Evolutionary conservation across 2,888 invertebrate species (phyloP), one percentile per base, ranked within the genome.

Genomic region (Theretra japonica): DNA sequence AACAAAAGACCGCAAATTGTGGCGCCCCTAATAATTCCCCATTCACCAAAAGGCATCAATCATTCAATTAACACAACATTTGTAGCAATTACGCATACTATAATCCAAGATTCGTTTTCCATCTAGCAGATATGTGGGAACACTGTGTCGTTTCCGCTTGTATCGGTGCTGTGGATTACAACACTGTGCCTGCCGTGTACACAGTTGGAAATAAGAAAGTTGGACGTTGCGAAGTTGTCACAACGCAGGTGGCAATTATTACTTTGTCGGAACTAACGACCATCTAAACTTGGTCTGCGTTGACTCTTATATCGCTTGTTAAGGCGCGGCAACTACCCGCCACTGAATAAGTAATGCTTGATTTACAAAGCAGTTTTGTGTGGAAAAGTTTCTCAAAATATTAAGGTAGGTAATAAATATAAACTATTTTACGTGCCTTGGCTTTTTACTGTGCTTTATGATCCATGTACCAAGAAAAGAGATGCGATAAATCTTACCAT

Each of bases 161-260:
- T 30, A 73, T 65, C n/a, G 17, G 17, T 17, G 17, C 65, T 65
- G 48, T 17, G 23, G 17, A 41, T 30, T 17, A 17, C 56, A 25
- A 75, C 77, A 76, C 79, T 50, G 80, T 76, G 77, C 65, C 50
- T 7, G 2, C 73, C 62, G 73, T 71, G 70, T 50, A 68, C 70
- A 57, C 65, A 4, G 19, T 5, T 33, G 68, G 73, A 72, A 30
- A 71, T 19, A 68, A 73, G 79, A 80, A 83, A 89, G 85, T 90
- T 87, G 82, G 79, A 78, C 80, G 65, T 80, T 80, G 79, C 84
- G 82, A 90, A 89, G 87, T 89, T 88, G 76, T 80, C 79, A 79
- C 81, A 85, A 83, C 87, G 81, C 90, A 90, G 91, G 91, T 90
- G 91, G 87, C 86, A 88, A 91, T 90, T 88, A 90, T 84, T 86